Evolutionary conservation across 2,113 vertebrate genomes (phyloP), one percentile per base, ranked within the genome.

Genomic region (Neolamprologus sp.): DNA sequence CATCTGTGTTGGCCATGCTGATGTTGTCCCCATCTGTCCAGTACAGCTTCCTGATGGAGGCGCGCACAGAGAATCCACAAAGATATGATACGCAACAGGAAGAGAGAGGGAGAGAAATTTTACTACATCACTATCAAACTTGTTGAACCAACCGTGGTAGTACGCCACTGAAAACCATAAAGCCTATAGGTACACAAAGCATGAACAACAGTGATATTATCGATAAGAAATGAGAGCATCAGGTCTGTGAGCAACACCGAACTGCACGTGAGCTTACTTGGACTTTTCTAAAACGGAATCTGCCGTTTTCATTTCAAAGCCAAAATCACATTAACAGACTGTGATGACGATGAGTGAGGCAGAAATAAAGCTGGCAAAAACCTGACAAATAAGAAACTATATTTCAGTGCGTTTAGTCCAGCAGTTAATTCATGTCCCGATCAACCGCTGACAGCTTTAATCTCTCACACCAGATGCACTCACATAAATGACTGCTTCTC

Each of bases 1-100:
- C 99, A 0, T 99, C 99, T 92, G 97, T 99, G 95, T 99, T 99
- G 92, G 98, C 97, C 87, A 98, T 96, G 51, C 97, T 99, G 96
- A 99, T 98, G 94, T 97, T 99, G 95, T 99, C 98, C 10, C 98
- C 98, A 0, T 99, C 99, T 0, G 98, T 99, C 99, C 99, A 99
- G 95, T 98, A 99, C 7, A 99, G 96, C 89, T 99, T 99, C 82
- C 99, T 99, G 87, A 11, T 84, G 47, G 60, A 73, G 47, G 68
- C 8, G 31, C 17, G 45, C 31, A 87, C 23, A 82, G 10, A 84
- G 71, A 47, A 75, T 47, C 23, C 71, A 19, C 71, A 75, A 49
- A 31, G 12, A 86, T 19, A 55, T 23, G 80, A 11, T 5, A 23
- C 3, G 12, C 19, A 42, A 37, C 21, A 42, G 9, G 7, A 73